A percentile compares a stretch with the other conserved stretches of the same genome.
phyloP scores from a whole-genome alignment of 1,140 invertebrate species.

The Mamestra configurata region DNA sequence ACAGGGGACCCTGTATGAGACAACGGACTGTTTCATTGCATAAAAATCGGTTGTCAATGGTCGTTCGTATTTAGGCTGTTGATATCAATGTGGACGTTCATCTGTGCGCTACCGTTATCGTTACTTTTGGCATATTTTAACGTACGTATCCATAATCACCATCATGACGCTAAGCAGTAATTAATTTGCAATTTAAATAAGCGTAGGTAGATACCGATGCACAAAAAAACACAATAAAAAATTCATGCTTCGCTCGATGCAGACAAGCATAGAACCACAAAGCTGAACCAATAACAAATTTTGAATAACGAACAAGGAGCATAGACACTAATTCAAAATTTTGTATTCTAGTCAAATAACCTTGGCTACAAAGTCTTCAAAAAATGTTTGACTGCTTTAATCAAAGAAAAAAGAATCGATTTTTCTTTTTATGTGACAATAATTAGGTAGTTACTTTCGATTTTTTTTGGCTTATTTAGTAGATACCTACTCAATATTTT shows the following conservation, averaged over 20 bases:
- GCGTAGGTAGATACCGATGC: not conserved
- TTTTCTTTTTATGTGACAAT: too few species aligned
- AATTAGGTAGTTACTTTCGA: too few species aligned
- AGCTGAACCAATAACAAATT: constrained; percentile 43
- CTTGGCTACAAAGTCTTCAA: not conserved
- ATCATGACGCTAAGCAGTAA: not conserved
- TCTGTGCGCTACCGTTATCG: too few species aligned
- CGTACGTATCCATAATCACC: not conserved
- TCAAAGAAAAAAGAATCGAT: too few species aligned
- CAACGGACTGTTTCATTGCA: too few species aligned
- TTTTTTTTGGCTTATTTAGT: too few species aligned
- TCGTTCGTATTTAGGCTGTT: too few species aligned
- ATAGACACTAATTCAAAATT: not conserved
- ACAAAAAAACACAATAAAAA: not conserved
- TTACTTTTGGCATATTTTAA: too few species aligned
- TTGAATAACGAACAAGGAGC: not conserved
- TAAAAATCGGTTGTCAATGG: too few species aligned
- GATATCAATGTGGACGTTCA: too few species aligned
- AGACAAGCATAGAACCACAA: not conserved
- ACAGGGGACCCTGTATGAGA: too few species aligned
- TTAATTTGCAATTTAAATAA: not conserved
- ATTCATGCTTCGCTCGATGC: constrained; percentile 19
- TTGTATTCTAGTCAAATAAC: not conserved
- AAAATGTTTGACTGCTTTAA: not conserved
- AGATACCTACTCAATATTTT: too few species aligned